Base-by-base conservation (phyloP, 1,140 invertebrate genomes). In the Papilio aristodemus region DNA sequence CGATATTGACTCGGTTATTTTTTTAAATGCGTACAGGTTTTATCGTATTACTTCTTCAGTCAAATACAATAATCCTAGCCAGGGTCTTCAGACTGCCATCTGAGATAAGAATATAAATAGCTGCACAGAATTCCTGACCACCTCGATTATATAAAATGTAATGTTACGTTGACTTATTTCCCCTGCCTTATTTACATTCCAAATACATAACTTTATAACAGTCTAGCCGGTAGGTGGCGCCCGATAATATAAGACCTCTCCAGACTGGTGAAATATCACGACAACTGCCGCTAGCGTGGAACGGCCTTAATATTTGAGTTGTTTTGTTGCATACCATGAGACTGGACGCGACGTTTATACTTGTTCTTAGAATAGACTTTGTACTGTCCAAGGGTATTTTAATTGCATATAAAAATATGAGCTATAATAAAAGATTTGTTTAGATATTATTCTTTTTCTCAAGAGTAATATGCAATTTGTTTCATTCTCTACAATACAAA, bases 321-420 rank as follows among this genome's bases (percentile, higher is more conserved):
- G 17, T 54, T 54, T 54, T 54, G 46, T 54, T 54, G 46, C 46
- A 54, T 54, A 54, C 19, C 46, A 54, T 19, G 22, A 17, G 19
- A 50, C 46, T 22, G 46, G 46, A 11, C 27, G 27, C 27, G 11
- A 25, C 46, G 46, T 50, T 54, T 25, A 54, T 14, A 46, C 17
- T 4, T 54, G 11, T 54, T 54, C 46, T 19, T 54, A 54, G 46
- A 54, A 54, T 54, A 54, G 17, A 7, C 43, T 46, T 3, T 19
- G 7, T 22, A 32, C 6, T 32, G 13, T 54, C 46, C 4, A 11
- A 54, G 19, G 17, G 9, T 22, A 54, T 54, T 19, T 25, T 54
- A 54, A 54, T 54, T 54, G 46, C 22, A 22, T 54, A 22, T 25
- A 54, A 54, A 22, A 54, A 10, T 54, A 11, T 13, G 19, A 3